Conservation (phyloP, 2,113 vertebrate species). For the Micronycteris hirsuta region DNA sequence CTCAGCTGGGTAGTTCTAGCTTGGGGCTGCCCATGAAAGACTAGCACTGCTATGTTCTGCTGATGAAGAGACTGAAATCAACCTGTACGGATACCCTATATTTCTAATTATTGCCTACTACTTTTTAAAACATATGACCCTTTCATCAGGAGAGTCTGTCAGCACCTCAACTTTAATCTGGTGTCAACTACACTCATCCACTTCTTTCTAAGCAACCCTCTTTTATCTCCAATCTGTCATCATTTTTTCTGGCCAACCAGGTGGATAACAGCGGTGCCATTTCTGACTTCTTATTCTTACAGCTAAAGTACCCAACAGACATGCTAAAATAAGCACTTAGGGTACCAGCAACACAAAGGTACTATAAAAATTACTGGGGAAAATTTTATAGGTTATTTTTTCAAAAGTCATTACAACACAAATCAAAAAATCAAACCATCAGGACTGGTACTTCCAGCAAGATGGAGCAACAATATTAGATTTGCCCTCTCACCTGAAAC, state of each 20-base stretch:
- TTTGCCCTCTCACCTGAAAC: not conserved
- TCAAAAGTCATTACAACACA: not conserved
- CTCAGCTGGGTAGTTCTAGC: not conserved
- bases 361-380: not conserved
- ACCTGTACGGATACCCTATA: not conserved
- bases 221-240: not conserved
- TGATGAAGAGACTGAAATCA: not conserved
- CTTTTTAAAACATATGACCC: not conserved
- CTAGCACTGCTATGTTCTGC: not conserved
- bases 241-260: not conserved
- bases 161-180: not conserved
- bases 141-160: not conserved
- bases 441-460: not conserved
- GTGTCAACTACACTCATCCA: not conserved
- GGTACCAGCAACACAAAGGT: not conserved
- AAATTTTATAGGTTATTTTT: not conserved
- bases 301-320: not conserved
- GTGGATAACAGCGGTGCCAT: not conserved
- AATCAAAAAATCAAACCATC: not conserved
- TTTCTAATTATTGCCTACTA: not conserved
- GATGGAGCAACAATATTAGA: not conserved
- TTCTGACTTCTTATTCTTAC: not conserved
- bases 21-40: not conserved
- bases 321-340: not conserved
- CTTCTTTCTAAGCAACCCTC: not conserved